Base-by-base conservation (phyloP, 2,888 invertebrate species). In the Drosophila buzzatii region DNA sequence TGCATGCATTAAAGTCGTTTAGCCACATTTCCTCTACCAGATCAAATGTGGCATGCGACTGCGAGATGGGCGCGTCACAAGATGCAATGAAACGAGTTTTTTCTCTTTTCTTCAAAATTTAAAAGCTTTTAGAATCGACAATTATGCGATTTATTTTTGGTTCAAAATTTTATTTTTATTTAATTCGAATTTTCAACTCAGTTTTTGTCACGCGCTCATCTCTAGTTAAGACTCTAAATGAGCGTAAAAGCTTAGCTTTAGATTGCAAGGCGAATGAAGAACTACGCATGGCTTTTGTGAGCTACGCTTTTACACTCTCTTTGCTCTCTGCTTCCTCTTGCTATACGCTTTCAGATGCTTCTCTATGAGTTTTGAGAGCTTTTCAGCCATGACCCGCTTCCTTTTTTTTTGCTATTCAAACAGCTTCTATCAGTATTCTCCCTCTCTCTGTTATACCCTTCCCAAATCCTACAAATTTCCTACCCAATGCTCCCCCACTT, bases 401-500 rank as follows among this genome's bases (percentile, higher is more conserved):
- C 23, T 3, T 23, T 23, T 23, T 23, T 41, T 33, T 39, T 67
- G 73, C 78, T 73, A 81, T 47, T 53, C 55, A 56, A 44, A 60
- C 64, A 79, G 75, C 76, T 81, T 86, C 60, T 64, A 39, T 47
- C 55, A 61, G 57, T 76, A 60, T 66, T 37, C 53, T 27, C 27
- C 4, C 27, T 27, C 27, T 27, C 27, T 31, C 37, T 59, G 20
- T 47, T 35, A 66, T 33, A 47, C 14, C 52, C 52, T 2, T 16
- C 10, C 39, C 39, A 55, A 27, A 49, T 41, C 44, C 60, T 23
- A 52, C 56, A 37, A 18, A 1, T 10, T 39, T 20, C 37, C 37
- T 16, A 0, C 9, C 23, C 10, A 44, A 27, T 41, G 82, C 73
- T 76, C 79, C 91, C 83, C 81, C 79, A 70, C 85, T 84, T 91